phyloP scores from a whole-genome alignment of 2,113 vertebrate genomes.

The Anthoscopus minutus region DNA sequence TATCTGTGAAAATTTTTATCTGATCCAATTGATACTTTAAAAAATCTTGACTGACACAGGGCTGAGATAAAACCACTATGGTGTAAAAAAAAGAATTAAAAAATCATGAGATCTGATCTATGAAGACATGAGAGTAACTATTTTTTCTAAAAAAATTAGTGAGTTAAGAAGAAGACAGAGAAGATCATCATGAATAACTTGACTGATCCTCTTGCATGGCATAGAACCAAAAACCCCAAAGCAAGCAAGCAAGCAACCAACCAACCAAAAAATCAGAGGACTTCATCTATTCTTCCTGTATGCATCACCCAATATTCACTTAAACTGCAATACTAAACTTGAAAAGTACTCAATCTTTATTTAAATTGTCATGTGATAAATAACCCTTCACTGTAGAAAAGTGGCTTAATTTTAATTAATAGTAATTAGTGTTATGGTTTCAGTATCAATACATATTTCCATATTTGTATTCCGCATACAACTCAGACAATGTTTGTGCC shows the following conservation, averaged over 20 bases:
- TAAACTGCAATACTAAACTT: background rate
- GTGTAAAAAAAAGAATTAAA: rapidly evolving
- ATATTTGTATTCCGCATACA: background rate
- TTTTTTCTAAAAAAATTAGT: background rate
- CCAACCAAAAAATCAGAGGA: background rate
- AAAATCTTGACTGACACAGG: background rate
- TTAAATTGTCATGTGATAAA: background rate
- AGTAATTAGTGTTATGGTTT: background rate
- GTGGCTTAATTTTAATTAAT: background rate
- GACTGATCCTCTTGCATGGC: background rate
- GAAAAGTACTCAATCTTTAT: background rate
- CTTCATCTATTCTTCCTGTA: background rate
- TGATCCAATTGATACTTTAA: background rate
- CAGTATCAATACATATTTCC: background rate
- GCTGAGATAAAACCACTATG: background rate
- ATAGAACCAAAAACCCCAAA: rapidly evolving
- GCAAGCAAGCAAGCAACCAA: background rate
- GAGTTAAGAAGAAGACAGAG: background rate
- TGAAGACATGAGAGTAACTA: background rate
- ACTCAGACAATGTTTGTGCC: background rate
- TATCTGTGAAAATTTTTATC: background rate
- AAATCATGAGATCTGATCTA: background rate
- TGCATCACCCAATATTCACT: background rate
- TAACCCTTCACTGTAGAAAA: background rate
- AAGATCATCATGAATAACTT: background rate